A percentile compares a stretch with the other conserved stretches of the same genome.
Conservation (phyloP, 2,113 vertebrate species). For the Henicopernis longicauda region DNA sequence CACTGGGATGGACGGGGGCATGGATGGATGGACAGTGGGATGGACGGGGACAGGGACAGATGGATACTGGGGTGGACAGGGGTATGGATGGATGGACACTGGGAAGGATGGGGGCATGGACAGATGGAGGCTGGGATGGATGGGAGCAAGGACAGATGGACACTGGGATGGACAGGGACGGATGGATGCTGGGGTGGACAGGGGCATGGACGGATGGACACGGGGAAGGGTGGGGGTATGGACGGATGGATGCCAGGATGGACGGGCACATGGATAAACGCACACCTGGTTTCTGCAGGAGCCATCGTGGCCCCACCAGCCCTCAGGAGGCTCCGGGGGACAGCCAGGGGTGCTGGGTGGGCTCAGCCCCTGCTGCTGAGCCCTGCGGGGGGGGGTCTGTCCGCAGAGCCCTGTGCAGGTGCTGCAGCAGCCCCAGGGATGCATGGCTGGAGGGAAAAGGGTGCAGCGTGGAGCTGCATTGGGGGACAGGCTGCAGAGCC, state of each 20-base stretch:
- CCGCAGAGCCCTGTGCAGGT: neutral
- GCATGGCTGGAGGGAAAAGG: neutral
- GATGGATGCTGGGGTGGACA: neutral
- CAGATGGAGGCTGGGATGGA: neutral
- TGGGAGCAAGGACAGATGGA: neutral
- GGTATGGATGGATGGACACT: neutral
- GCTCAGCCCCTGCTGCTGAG: neutral
- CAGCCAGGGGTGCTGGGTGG: neutral
- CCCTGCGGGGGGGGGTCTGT: accelerated
- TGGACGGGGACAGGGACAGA: neutral
- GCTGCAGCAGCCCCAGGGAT: neutral
- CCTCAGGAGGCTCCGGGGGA: neutral
- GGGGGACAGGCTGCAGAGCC: neutral
- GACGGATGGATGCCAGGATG: neutral
- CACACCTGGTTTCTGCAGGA: neutral
- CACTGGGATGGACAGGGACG: too few relatives aligned
- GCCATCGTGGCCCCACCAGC: too few relatives aligned
- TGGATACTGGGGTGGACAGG: too few relatives aligned
- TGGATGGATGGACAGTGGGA: neutral
- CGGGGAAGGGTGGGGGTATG: too few relatives aligned
- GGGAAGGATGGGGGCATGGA: neutral
- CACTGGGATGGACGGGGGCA: too few relatives aligned
- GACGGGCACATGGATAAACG: too few relatives aligned
- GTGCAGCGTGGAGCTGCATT: accelerated
- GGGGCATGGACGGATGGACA: neutral